Evolutionary conservation across 2,888 invertebrate species (phyloP), one percentile per base, ranked within the genome.

Genomic region (Acleris cristana): DNA sequence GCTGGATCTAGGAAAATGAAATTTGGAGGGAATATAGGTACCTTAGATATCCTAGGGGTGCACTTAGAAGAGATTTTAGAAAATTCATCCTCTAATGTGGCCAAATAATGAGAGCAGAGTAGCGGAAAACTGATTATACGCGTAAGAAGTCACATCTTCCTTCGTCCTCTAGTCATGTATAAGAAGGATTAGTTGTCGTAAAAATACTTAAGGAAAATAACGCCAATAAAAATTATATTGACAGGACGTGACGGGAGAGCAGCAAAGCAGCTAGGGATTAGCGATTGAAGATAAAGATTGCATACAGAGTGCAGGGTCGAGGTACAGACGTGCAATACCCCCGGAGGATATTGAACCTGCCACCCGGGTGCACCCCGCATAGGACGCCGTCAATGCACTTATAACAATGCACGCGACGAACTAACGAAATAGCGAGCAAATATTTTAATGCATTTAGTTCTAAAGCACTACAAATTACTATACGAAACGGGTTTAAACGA

Each of bases 321-420:
- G 59, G 61, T 61, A 51, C 62, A 68, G 68, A 71, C 69, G 69
- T 68, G 66, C 70, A 72, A 68, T 71, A 69, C 67, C 66, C 62
- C 63, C 58, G 49, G 68, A 69, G 72, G 64, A 69, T 71, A 71
- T 70, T 70, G 72, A 71, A 71, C 72, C 67, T 70, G 62, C 64
- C 61, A 69, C 62, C 67, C 64, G 61, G 54, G 56, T 40, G 34
- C 30, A 53, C 45, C 34, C 49, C 59, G 61, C 53, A 65, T 53
- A 68, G 64, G 61, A 56, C 65, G 68, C 44, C 59, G 57, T 53
- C 58, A 57, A 53, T 26, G 48, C 58, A 57, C 62, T 60, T 49
- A 65, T 45, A 57, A 54, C 63, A 63, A 56, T 52, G 62, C 56
- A 19, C 52, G 19, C 21, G 40, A 19, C 64, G 30, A 54, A 40